Base-by-base conservation (phyloP, 2,113 vertebrate species). In the Percopsis transmontana region DNA sequence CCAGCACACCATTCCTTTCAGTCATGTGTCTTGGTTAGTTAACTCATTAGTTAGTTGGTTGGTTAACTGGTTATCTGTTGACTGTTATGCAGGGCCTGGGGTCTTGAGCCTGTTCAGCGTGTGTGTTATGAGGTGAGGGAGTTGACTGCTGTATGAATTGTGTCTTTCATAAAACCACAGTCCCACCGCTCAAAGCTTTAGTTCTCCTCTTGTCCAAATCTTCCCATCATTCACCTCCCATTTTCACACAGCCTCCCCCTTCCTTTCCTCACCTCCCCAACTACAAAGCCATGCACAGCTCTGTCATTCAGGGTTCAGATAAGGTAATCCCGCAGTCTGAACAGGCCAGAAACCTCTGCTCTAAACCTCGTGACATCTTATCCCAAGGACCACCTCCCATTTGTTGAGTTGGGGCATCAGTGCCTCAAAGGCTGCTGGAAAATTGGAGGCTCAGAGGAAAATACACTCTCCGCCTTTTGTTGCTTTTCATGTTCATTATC, bases 241-340 rank as follows among this genome's bases (percentile, higher is more conserved):
- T 68, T 81, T 91, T n/a, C n/a, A n/a, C n/a, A n/a, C n/a, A n/a
- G n/a, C 70, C 74, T 61, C 10, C 5, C 60, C 75, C 89, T 59
- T 82, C 83, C 88, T 88, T 83, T 58, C 84, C 86, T 87, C 85
- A 78, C 70, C 76, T 42, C 61, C 63, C 58, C 67, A 79, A 85
- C 85, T 88, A 92, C 90, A 94, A 92, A 93, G 90, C 74, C 79
- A 64, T 72, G 41, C 62, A 79, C 70, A 72, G 77, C 72, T 70
- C 66, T 84, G 89, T 91, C 89, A 92, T 75, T 84, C 86, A 82
- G 91, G 82, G 84, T 87, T 82, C 81, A 89, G 91, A 93, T 92
- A 93, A 90, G 71, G 89, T 86, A 89, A 92, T 87, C 88, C 82
- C 76, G 85, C 85, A 83, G 66, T 87, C 87, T 84, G 83, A 79